Evolutionary conservation across 23 tunicate species (phyloP), one percentile per base, ranked within the genome.

Genomic region (Halocynthia roretzi): DNA sequence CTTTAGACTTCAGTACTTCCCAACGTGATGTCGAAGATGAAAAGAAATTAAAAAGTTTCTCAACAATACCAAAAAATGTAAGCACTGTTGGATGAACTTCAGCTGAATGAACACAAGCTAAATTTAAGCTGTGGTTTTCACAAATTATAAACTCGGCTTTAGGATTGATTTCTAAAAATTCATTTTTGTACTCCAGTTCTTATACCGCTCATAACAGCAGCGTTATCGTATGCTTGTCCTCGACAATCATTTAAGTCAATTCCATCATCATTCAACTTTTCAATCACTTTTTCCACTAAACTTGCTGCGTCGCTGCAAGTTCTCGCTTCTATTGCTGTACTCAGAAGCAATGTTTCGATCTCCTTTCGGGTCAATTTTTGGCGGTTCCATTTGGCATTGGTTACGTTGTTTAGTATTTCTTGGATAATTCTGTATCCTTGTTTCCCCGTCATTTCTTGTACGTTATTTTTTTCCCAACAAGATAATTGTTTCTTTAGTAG

Each of bases 211-310:
- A 58, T 58, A 58, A 58, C 63, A 58, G 63, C 63, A 58, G 63
- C 63, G 63, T 58, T 58, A 58, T 58, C 63, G 63, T 58, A 58
- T 58, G 63, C 63, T 58, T 58, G 63, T 58, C 63, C 63, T 58
- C 63, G 63, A 58, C 63, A 58, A 58, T 58, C 63, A 58, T 58
- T 58, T 58, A 58, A 14, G 63, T 58, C 63, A 2, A 58, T 58
- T 58, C 63, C 63, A 58, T 58, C 63, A 58, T 58, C 44, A 31
- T 31, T 31, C 44, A 31, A 31, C 44, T 31, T 31, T 31, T 31
- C 44, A 31, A 31, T 31, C 63, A 15, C 63, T n/a, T 15, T 58
- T 58, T 58, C 63, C 63, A 58, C 63, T 58, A 58, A 58, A n/a
- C 63, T 58, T 58, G 5, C 63, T n/a, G 63, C 63, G 63, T 58